These are phyloP conservation scores for Caprella mutica DNA, from an alignment of 2,888 invertebrate species.

Conservation along the genomic window DNA sequence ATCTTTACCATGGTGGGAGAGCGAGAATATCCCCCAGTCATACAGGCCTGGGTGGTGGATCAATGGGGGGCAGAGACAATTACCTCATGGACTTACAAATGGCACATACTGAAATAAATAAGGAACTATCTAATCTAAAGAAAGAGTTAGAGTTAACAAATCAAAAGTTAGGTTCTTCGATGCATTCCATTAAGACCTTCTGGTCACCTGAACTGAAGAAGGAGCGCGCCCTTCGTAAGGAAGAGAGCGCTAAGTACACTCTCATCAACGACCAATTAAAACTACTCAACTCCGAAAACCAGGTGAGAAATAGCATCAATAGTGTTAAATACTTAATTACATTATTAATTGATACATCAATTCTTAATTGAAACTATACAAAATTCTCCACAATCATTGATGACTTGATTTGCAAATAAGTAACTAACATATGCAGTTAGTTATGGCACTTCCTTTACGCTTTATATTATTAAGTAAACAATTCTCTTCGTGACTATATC, in stretches of 20 bases:
- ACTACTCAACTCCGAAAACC: slow-evolving; percentile 88
- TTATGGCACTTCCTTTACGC: too few relatives aligned
- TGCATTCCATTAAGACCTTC: slow-evolving; percentile 99
- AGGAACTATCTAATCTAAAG: slow-evolving; percentile 79
- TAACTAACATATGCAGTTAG: too few relatives aligned
- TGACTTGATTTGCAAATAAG: too few relatives aligned
- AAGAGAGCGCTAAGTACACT: slow-evolving; percentile 93
- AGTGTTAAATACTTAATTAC: background rate
- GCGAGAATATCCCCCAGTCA: slow-evolving; percentile 61
- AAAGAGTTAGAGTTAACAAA: slow-evolving; percentile 90
- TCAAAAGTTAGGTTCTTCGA: slow-evolving; percentile 93
- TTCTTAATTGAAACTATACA: too few relatives aligned
- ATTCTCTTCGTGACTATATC: too few relatives aligned
- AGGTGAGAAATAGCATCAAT: slow-evolving; percentile 57
- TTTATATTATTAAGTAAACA: too few relatives aligned
- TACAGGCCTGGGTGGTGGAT: slow-evolving; percentile 45
- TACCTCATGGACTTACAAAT: slow-evolving; percentile 78
- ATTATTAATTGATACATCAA: background rate
- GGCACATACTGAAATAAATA: slow-evolving; percentile 87
- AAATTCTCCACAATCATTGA: too few relatives aligned
- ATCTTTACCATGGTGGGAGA: slow-evolving; percentile 33
- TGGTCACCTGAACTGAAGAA: slow-evolving; percentile 99
- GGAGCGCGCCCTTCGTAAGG: slow-evolving; percentile 88
- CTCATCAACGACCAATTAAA: slow-evolving; percentile 93
- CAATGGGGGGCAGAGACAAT: slow-evolving; percentile 46